A percentile compares a stretch with the other conserved stretches of the same genome.
Conservation (phyloP, 2,888 invertebrate species). For the Agrilus mali region DNA sequence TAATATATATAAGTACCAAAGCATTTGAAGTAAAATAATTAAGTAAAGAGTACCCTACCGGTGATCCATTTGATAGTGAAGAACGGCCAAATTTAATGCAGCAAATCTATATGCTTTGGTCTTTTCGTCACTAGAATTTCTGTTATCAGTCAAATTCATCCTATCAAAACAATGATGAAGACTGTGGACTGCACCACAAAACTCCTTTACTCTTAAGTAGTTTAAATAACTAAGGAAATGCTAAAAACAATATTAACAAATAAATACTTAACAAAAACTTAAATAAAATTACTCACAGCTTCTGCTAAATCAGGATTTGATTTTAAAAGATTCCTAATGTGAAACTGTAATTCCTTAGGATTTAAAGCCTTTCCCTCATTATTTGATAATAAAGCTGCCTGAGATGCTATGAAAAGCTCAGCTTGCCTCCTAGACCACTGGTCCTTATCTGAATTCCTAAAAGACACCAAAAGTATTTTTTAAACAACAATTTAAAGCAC, state of each 20-base stretch:
- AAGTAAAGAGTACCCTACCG: conserved; percentile 38
- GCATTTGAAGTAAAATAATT: neutral
- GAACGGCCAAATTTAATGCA: conserved; percentile 77
- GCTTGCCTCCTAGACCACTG: conserved; percentile 82
- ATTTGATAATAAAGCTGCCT: conserved; percentile 67
- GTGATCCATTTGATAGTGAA: conserved; percentile 77
- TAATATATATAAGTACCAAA: conserved; percentile 1
- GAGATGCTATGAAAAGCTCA: conserved; percentile 77
- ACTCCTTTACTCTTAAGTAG: conserved; percentile 75
- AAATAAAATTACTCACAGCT: conserved; percentile 46
- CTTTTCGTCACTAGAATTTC: conserved; percentile 38
- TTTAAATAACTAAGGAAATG: conserved; percentile 87
- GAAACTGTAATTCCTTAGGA: conserved; percentile 63
- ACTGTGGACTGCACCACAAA: conserved; percentile 69
- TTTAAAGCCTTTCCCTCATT: conserved; percentile 69
- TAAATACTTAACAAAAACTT: conserved; percentile 2
- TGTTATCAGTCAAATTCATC: conserved; percentile 36
- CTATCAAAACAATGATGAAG: conserved; percentile 74
- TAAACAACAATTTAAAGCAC: conserved; percentile 1
- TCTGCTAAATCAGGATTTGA: conserved; percentile 72
- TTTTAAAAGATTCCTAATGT: conserved; percentile 57
- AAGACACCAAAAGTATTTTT: conserved; percentile 4
- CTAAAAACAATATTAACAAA: conserved; percentile 38
- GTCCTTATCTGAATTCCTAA: conserved; percentile 40
- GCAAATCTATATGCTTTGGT: conserved; percentile 71